A percentile compares a stretch with the other conserved stretches of the same genome.
phyloP scores from a whole-genome alignment of 2,888 invertebrate genomes.

The Phoronis australis region DNA sequence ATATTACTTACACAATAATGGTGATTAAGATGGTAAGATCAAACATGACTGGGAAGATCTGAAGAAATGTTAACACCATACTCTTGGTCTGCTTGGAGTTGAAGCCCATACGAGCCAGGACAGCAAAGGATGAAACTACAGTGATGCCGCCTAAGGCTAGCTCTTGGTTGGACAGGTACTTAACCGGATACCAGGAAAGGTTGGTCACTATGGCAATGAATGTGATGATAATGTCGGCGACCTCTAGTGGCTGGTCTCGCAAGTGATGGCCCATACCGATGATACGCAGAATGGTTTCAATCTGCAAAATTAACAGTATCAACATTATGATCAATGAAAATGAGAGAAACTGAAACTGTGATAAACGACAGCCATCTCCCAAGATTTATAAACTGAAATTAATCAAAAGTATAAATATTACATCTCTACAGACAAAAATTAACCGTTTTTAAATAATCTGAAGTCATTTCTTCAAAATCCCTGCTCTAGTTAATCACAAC shows the following conservation, averaged over 20 bases:
- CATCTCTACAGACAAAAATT: no score
- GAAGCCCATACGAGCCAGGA: slow-evolving; percentile 5
- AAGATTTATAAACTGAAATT: no score
- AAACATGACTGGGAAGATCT: slow-evolving; percentile 9
- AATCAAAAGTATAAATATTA: no score
- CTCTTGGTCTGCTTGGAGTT: slow-evolving; percentile 8
- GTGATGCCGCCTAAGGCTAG: slow-evolving; percentile 4
- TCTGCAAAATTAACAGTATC: slow-evolving; percentile 2
- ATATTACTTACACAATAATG: slow-evolving; percentile 9
- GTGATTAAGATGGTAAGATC: slow-evolving; percentile 7
- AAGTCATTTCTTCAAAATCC: no score
- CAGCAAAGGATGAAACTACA: slow-evolving; percentile 5
- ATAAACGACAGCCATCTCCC: no score
- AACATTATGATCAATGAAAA: neutral
- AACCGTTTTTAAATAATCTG: no score
- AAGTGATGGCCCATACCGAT: neutral
- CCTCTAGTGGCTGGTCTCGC: slow-evolving; percentile 1
- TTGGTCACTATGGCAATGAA: slow-evolving; percentile 1
- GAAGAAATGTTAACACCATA: slow-evolving; percentile 3
- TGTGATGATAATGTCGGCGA: slow-evolving; percentile 4
- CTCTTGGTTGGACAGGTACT: no score
- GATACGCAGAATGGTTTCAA: slow-evolving; percentile 3
- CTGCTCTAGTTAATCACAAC: no score
- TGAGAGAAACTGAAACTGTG: no score
- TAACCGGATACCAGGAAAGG: slow-evolving; percentile 5